Evolutionary conservation across 2,113 vertebrate species (phyloP).

Genomic region (Misgurnus mizolepis): DNA sequence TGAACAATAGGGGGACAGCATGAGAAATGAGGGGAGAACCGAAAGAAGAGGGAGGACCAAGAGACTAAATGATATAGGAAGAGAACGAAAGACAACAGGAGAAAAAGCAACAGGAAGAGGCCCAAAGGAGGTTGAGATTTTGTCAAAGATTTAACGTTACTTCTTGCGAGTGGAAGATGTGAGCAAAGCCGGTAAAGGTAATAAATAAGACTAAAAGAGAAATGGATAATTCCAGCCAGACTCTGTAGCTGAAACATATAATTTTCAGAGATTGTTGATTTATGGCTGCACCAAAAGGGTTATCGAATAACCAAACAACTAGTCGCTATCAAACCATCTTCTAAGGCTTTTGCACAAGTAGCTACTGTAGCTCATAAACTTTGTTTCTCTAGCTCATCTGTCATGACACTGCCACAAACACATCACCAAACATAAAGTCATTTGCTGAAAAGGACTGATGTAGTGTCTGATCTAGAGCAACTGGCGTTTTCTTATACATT

Average conservation of each 20-base stretch:
- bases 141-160: slow-evolving; percentile 31
- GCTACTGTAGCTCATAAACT: neutral
- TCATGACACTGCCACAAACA: neutral
- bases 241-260: neutral
- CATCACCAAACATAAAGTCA: neutral
- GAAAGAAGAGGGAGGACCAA: neutral
- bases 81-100: neutral
- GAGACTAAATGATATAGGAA: neutral
- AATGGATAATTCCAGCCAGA: neutral
- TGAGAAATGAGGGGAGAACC: slow-evolving; percentile 25
- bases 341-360: slow-evolving; percentile 4
- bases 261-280: no score
- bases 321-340: slow-evolving; percentile 21
- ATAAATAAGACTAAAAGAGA: slow-evolving; percentile 21
- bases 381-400: slow-evolving; percentile 10
- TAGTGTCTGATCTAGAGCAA: neutral
- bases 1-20: slow-evolving; percentile 11
- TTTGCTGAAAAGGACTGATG: neutral
- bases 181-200: slow-evolving; percentile 15
- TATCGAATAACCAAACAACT: slow-evolving; percentile 12
- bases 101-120: neutral
- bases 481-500: neutral
- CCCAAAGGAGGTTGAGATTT: neutral
- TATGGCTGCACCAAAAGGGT: neutral
- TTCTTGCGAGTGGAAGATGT: slow-evolving; percentile 17